Conservation (phyloP, 2,888 invertebrate species). For the Andrena fulva region DNA sequence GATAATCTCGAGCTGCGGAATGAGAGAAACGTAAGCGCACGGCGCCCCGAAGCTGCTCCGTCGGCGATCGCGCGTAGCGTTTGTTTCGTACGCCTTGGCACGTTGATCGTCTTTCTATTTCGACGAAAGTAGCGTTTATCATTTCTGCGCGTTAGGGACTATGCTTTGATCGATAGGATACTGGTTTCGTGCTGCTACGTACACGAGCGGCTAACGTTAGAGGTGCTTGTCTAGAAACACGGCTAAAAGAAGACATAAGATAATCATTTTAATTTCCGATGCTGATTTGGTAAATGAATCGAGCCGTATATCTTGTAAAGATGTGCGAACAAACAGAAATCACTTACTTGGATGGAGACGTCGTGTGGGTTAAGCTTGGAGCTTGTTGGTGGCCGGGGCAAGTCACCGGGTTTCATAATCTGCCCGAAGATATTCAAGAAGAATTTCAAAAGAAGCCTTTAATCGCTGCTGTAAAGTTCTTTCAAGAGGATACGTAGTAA, state of each 20-base stretch:
- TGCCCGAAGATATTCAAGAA: constrained; percentile 89
- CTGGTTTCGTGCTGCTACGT: constrained; percentile 29
- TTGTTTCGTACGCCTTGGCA: constrained; percentile 34
- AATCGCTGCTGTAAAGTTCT: constrained; percentile 94
- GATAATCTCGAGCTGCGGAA: background rate
- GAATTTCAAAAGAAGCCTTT: constrained; percentile 89
- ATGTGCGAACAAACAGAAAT: constrained; percentile 91
- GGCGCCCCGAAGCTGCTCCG: constrained; percentile 6
- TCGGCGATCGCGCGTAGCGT: constrained; percentile 31
- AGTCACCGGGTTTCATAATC: constrained; percentile 88
- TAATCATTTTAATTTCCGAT: constrained; percentile 38
- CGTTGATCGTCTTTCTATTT: constrained; percentile 16
- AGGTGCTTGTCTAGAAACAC: constrained; percentile 33
- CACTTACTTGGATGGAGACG: constrained; percentile 90
- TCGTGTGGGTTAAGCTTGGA: constrained; percentile 94
- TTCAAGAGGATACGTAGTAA: constrained; percentile 94
- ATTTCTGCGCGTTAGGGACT: constrained; percentile 11
- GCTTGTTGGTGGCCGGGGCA: constrained; percentile 95
- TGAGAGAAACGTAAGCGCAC: constrained; percentile 1
- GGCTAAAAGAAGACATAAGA: constrained; percentile 22
- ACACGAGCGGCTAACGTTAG: background rate
- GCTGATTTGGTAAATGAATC: constrained; percentile 56
- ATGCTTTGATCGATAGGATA: constrained; percentile 13
- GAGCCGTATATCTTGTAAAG: constrained; percentile 70
- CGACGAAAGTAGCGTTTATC: constrained; percentile 8